Evolutionary conservation across 1,140 invertebrate genomes (phyloP).

Genomic region (Portunus trituberculatus): DNA sequence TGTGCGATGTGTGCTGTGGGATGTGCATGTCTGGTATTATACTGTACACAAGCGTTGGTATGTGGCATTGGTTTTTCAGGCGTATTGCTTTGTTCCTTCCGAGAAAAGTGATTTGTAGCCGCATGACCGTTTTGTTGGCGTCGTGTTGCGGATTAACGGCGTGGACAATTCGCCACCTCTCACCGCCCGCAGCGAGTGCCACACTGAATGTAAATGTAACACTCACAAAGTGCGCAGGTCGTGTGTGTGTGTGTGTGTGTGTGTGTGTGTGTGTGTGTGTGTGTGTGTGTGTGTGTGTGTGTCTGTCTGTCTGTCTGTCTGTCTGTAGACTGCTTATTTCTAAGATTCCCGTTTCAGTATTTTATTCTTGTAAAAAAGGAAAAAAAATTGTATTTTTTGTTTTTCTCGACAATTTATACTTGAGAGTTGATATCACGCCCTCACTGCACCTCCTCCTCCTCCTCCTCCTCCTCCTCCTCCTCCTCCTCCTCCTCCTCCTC

Average conservation of each 20-base stretch:
- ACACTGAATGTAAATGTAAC: neutral
- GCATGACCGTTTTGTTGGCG: neutral
- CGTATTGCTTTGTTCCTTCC: no score
- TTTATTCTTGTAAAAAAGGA: neutral
- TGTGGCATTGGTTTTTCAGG: no score
- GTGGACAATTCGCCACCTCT: neutral
- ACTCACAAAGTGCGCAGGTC: neutral
- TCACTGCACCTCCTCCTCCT: neutral
- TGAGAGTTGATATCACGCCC: neutral
- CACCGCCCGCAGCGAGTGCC: no score
- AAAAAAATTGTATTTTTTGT: neutral
- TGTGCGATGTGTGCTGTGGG: no score
- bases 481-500: neutral
- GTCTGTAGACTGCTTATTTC: neutral
- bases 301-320: neutral
- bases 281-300: slow-evolving; percentile 20
- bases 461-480: neutral
- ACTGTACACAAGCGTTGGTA: no score
- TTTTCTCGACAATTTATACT: neutral
- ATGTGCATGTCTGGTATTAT: no score
- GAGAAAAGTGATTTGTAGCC: no score
- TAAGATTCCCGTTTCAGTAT: neutral
- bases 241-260: slow-evolving; percentile 24
- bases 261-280: neutral
- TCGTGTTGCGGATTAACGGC: neutral